phyloP scores from a whole-genome alignment of 1,140 invertebrate species.

The Bombus superbus region DNA sequence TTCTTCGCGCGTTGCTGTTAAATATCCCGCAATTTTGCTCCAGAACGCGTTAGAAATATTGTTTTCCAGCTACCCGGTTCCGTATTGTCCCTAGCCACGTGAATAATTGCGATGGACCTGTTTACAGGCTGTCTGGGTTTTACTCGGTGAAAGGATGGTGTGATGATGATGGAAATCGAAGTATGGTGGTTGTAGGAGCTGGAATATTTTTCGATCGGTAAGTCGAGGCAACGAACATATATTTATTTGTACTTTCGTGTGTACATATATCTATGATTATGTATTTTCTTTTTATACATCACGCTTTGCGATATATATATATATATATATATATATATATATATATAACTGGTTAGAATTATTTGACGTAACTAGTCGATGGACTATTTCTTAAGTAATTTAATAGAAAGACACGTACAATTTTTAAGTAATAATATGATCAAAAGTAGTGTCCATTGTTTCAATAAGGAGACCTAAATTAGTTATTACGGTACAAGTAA shows the following conservation, averaged over 20 bases:
- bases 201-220: not conserved
- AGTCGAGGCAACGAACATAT: not conserved
- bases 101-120: not conserved
- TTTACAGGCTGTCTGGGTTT: constrained; percentile 9
- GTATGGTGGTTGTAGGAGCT: not conserved
- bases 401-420: too few relatives aligned
- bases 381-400: too few relatives aligned
- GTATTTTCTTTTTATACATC: not conserved
- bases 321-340: not conserved
- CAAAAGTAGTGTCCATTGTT: too few relatives aligned
- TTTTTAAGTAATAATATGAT: too few relatives aligned
- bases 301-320: not conserved
- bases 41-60: not conserved
- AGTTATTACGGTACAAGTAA: too few relatives aligned
- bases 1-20: constrained; percentile 2
- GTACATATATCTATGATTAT: not conserved
- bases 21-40: constrained; percentile 7
- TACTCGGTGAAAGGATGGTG: not conserved
- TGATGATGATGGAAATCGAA: not conserved
- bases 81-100: not conserved
- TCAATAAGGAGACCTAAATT: too few relatives aligned
- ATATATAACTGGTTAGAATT: not conserved
- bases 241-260: not conserved
- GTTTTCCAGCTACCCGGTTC: not conserved
- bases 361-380: not conserved